Base-by-base conservation (phyloP, 2,113 vertebrate species). In the Miniopterus natalensis region DNA sequence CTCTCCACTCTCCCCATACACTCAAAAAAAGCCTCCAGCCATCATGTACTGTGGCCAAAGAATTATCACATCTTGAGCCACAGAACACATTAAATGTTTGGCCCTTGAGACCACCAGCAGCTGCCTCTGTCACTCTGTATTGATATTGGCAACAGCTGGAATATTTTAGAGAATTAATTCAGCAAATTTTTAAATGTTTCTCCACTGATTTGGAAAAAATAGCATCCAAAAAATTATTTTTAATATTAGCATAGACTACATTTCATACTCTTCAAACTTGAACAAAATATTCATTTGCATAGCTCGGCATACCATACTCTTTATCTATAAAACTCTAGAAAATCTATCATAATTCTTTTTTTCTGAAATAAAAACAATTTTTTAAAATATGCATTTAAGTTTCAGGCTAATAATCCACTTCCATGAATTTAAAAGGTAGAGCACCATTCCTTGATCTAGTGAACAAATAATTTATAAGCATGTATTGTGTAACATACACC, bases 21-120 rank as follows among this genome's bases (percentile, higher is more conserved):
- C 20, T 74, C 27, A 94, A 57, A 70, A 29, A 96, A 90, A 77
- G 1, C 23, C 6, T 92, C 57, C 70, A 90, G 5, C n/a, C 40
- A 70, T 25, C 25, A 11, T 77, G 25, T 51, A 45, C 15, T 55
- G 8, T 84, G 20, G 27, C 59, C 71, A 95, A 94, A 84, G 13
- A 93, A 89, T 88, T 57, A 73, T 21, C 70, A 84, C 11, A 51
- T 71, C 14, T 84, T 80, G 45, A 66, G 40, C 7, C 47, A 80
- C 5, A 70, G 27, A 80, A 29, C 27, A 77, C n/a, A 90, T 40
- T n/a, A 81, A 90, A 57, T 71, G 10, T 61, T 15, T 80, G 23
- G 21, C 40, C 45, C 14, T 75, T 80, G 31, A 88, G 40, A 85
- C 8, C 45, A 73, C 3, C 0, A 77, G 1, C 47, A 95, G 47